Evolutionary conservation across 1,140 invertebrate species (phyloP).

Genomic region (Sogatella furcifera): DNA sequence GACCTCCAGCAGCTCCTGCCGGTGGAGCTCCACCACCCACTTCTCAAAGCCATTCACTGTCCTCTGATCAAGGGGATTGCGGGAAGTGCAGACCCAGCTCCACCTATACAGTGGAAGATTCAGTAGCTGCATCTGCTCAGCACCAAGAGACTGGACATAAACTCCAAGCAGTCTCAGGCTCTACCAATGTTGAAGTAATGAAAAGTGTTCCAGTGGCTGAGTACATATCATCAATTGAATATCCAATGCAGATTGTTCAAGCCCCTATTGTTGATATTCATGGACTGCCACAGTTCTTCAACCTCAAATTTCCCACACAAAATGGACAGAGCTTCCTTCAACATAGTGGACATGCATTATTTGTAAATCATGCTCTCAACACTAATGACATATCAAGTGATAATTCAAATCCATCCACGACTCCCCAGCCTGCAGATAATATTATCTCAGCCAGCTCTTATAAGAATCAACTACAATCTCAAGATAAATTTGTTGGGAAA

Average conservation of each 20-base stretch:
- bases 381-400: background rate
- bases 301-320: constrained; percentile 10
- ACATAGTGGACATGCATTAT: constrained; percentile 4
- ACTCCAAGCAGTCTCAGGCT: background rate
- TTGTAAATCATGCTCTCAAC: background rate
- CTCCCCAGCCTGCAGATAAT: background rate
- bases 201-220: constrained; percentile 25
- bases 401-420: background rate
- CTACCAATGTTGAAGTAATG: background rate
- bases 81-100: constrained; percentile 1
- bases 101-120: constrained; percentile 2
- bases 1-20: background rate
- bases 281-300: constrained; percentile 19
- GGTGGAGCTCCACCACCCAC: background rate
- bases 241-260: constrained; percentile 25
- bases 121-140: constrained; percentile 9
- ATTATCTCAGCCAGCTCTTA: background rate
- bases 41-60: too few relatives aligned
- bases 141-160: constrained; percentile 2
- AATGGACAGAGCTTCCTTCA: background rate
- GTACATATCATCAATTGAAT: constrained; percentile 25
- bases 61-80: too few relatives aligned
- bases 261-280: constrained; percentile 22
- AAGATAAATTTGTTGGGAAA: too few relatives aligned
- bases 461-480: background rate